Conservation (phyloP, 2,113 vertebrate species). For the Glareola pratincola region DNA sequence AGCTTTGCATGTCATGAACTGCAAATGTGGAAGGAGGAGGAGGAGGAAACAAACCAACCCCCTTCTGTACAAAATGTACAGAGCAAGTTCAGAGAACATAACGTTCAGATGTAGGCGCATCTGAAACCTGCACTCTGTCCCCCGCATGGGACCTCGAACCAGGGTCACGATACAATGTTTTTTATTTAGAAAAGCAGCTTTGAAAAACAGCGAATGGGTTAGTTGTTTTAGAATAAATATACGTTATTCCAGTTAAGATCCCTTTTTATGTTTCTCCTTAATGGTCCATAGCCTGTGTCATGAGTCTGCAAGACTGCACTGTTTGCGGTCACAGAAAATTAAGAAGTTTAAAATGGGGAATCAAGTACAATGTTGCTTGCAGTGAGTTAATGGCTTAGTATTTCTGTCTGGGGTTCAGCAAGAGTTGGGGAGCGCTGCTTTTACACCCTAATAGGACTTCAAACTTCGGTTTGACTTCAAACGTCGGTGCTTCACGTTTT, state of each 20-base stretch:
- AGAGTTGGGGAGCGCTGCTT: not conserved
- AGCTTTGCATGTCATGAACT: not conserved
- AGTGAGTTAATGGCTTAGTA: not conserved
- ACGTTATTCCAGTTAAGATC: not conserved
- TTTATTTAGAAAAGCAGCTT: conserved; percentile 8
- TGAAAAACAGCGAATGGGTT: not conserved
- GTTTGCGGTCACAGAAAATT: not conserved
- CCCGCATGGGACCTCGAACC: not conserved
- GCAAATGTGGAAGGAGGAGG: not conserved
- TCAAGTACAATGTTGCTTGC: not conserved
- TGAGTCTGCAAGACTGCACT: not conserved
- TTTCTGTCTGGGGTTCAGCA: not conserved
- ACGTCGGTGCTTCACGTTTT: not conserved
- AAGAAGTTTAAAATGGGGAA: not conserved
- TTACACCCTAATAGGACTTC: not conserved
- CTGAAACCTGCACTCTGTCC: not conserved
- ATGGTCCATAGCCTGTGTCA: not conserved
- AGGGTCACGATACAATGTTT: not conserved
- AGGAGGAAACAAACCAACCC: not conserved
- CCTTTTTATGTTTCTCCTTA: not conserved
- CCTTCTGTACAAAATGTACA: conserved; percentile 7
- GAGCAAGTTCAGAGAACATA: not conserved
- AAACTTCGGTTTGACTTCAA: too few relatives aligned
- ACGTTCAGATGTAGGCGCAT: not conserved
- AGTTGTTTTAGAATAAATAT: not conserved